Evolutionary conservation across 2,888 invertebrate genomes (phyloP).

Genomic region (Lamproptera curius): DNA sequence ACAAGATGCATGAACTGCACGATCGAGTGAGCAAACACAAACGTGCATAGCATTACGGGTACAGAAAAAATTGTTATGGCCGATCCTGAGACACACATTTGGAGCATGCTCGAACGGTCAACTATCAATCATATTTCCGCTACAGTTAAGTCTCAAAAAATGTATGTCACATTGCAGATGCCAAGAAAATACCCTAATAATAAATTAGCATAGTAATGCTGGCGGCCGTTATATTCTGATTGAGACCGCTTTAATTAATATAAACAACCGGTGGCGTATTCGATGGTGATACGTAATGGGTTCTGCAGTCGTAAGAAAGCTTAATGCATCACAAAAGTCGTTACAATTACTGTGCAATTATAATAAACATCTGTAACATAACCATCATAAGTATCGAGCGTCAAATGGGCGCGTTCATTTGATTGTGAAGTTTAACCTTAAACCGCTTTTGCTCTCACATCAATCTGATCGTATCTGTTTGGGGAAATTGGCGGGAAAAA

Average conservation of each 20-base stretch:
- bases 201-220: constrained; percentile 75
- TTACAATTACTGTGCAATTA: constrained; percentile 2
- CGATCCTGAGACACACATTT: constrained; percentile 32
- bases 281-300: constrained; percentile 17
- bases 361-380: constrained; percentile 2
- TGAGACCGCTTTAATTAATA: constrained; percentile 69
- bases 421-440: background rate
- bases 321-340: constrained; percentile 4
- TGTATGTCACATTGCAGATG: constrained; percentile 73
- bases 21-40: constrained; percentile 25
- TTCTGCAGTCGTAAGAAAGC: constrained; percentile 14
- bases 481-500: constrained; percentile 6
- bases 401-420: background rate
- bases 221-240: constrained; percentile 69
- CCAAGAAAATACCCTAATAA: constrained; percentile 72
- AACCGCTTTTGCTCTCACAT: background rate
- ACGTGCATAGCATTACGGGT: constrained; percentile 11
- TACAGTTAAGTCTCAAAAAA: constrained; percentile 73
- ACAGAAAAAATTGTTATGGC: constrained; percentile 3
- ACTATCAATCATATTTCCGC: constrained; percentile 74
- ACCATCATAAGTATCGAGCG: too few relatives aligned
- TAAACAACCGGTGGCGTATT: constrained; percentile 41
- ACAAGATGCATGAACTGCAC: background rate
- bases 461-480: constrained; percentile 6
- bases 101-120: constrained; percentile 60